phyloP scores from a whole-genome alignment of 2,888 invertebrate genomes.

The Acronicta psi region DNA sequence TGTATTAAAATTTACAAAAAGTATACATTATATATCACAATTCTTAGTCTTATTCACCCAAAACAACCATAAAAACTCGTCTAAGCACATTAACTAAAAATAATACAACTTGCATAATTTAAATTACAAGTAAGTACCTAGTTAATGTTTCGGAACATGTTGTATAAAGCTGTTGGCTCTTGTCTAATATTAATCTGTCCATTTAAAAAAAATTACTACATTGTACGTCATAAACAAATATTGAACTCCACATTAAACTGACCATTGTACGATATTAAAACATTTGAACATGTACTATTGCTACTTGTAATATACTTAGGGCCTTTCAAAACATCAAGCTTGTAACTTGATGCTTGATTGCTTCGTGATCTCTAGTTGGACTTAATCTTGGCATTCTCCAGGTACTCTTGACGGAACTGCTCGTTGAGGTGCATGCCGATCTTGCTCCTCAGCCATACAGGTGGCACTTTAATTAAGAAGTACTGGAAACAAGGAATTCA shows the following conservation, averaged over 20 bases:
- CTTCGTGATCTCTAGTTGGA: slow-evolving; percentile 54
- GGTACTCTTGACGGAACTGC: slow-evolving; percentile 90
- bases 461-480: slow-evolving; percentile 89
- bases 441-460: slow-evolving; percentile 90
- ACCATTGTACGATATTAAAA: no score
- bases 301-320: no score
- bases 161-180: no score
- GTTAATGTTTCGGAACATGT: no score
- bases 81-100: neutral
- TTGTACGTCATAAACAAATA: no score
- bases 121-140: no score
- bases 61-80: slow-evolving; percentile 10
- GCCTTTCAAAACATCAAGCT: no score
- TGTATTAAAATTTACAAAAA: neutral
- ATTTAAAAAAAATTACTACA: no score
- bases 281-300: no score
- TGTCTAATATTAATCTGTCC: no score
- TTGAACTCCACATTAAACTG: no score
- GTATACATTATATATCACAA: slow-evolving; percentile 6
- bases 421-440: slow-evolving; percentile 89
- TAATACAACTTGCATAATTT: no score
- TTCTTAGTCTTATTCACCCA: slow-evolving; percentile 4
- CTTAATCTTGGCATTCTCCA: slow-evolving; percentile 74
- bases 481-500: slow-evolving; percentile 70
- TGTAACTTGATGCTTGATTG: neutral